A percentile compares a stretch with the other conserved stretches of the same genome.
Evolutionary conservation across 2,888 invertebrate genomes (phyloP).

Genomic region (Sarcophaga rosellei): DNA sequence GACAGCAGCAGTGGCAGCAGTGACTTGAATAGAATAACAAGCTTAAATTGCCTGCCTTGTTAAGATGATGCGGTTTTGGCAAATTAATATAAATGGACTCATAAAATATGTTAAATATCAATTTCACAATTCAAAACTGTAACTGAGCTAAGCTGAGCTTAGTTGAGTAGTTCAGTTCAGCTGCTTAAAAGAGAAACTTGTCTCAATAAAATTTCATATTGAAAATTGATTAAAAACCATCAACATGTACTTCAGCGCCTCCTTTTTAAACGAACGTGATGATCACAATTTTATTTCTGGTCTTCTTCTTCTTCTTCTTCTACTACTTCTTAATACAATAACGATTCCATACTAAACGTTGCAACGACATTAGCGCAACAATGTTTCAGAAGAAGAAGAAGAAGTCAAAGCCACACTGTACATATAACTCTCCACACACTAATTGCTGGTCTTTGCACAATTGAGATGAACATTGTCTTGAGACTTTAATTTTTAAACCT

Average conservation of each 20-base stretch:
- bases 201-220: constrained; percentile 63
- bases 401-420: constrained; percentile 12
- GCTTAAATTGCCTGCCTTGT: constrained; percentile 20
- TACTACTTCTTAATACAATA: neutral
- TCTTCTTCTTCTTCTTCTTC: constrained; percentile 10
- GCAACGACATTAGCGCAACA: constrained; percentile 48
- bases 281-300: neutral
- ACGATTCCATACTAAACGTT: neutral
- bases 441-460: constrained; percentile 55
- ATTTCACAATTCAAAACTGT: constrained; percentile 39
- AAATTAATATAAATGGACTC: constrained; percentile 65
- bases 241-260: constrained; percentile 67
- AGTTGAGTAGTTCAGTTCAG: too few species aligned
- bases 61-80: constrained; percentile 14
- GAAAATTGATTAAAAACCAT: constrained; percentile 70
- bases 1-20: too few species aligned
- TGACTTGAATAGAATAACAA: too few species aligned
- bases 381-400: constrained; percentile 22
- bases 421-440: constrained; percentile 42
- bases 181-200: constrained; percentile 28
- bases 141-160: neutral
- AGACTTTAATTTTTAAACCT: constrained; percentile 28
- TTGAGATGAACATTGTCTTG: neutral
- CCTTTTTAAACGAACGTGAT: constrained; percentile 15
- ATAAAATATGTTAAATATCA: constrained; percentile 68